A percentile compares a stretch with the other conserved stretches of the same genome.
Evolutionary conservation across 1,140 invertebrate species (phyloP).

Genomic region (Tetraneura akinire): DNA sequence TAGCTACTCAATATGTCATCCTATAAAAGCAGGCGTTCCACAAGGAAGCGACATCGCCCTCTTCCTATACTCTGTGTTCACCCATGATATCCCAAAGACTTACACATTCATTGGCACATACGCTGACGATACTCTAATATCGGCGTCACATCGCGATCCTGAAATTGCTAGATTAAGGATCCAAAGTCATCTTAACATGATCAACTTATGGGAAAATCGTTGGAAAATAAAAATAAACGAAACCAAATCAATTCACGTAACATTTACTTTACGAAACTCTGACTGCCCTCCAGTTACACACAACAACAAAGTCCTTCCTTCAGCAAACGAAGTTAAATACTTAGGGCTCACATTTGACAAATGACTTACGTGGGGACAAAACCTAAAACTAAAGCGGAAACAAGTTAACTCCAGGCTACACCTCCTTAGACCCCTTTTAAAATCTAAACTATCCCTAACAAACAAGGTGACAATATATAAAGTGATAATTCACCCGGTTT

Average conservation of each 20-base stretch:
- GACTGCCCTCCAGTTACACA: background rate
- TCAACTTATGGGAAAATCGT: background rate
- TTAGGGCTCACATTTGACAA: no score
- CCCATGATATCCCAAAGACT: slow-evolving; percentile 20
- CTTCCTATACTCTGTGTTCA: slow-evolving; percentile 36
- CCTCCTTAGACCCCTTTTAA: background rate
- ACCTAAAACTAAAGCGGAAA: background rate
- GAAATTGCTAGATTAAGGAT: background rate
- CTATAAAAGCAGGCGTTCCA: slow-evolving; percentile 38
- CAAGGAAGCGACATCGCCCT: slow-evolving; percentile 35
- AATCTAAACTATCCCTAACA: background rate
- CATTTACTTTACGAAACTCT: background rate
- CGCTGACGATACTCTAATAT: slow-evolving; percentile 51
- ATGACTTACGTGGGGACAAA: no score
- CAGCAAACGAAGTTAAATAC: no score
- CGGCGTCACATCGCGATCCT: slow-evolving; percentile 26
- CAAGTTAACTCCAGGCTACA: background rate
- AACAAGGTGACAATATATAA: background rate
- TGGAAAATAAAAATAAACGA: slow-evolving; percentile 30
- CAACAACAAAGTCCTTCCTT: no score
- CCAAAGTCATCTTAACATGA: slow-evolving; percentile 12
- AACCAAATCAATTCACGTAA: background rate
- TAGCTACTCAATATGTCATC: background rate
- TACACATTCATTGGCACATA: slow-evolving; percentile 36
- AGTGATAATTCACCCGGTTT: background rate